A percentile compares a stretch with the other conserved stretches of the same genome.
Evolutionary conservation across 2,888 invertebrate genomes (phyloP).

Genomic region (Ptilodon capucinus): DNA sequence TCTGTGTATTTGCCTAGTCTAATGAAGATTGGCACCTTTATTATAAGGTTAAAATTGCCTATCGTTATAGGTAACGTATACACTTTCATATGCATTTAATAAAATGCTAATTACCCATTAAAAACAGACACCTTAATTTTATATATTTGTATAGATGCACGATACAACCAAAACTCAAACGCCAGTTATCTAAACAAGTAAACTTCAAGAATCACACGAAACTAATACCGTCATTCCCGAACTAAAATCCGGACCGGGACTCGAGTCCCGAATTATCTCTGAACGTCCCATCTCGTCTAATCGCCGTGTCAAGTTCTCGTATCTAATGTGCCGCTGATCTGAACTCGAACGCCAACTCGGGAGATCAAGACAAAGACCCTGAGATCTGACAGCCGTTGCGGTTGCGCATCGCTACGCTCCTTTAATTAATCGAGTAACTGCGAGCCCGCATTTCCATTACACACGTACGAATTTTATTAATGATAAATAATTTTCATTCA

Average conservation of each 20-base stretch:
- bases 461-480: neutral
- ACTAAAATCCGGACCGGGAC: conserved; percentile 13
- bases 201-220: neutral
- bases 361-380: conserved; percentile 8
- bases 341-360: conserved; percentile 5
- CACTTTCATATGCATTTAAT: too few relatives aligned
- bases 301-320: conserved; percentile 24
- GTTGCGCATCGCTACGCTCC: conserved; percentile 4
- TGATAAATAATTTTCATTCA: too few relatives aligned
- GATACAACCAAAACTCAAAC: too few relatives aligned
- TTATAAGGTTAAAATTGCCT: too few relatives aligned
- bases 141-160: too few relatives aligned
- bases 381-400: neutral
- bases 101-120: too few relatives aligned
- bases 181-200: neutral
- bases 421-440: conserved; percentile 13
- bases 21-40: too few relatives aligned
- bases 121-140: too few relatives aligned
- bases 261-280: conserved; percentile 10
- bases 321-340: conserved; percentile 25
- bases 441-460: neutral
- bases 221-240: neutral
- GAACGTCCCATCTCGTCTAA: conserved; percentile 21
- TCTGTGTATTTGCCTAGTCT: too few relatives aligned
- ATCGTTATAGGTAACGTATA: too few relatives aligned